Evolutionary conservation across 2,113 vertebrate genomes (phyloP).

Genomic region (Hydrolagus affinis): DNA sequence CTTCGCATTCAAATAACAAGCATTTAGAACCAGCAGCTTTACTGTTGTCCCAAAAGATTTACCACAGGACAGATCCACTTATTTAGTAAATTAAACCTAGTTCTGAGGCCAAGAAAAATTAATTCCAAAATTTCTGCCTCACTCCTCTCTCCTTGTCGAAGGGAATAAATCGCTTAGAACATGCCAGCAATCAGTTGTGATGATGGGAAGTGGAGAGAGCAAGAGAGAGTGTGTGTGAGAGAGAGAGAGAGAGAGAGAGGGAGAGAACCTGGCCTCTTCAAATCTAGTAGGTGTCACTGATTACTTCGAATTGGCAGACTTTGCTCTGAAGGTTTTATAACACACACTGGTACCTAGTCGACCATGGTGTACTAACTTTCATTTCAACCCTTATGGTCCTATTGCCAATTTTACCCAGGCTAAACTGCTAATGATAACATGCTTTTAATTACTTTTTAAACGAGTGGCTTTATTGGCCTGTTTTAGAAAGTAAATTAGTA

Average conservation of each 20-base stretch:
- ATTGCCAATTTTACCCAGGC: conserved; percentile 81
- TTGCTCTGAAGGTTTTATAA: conserved; percentile 29
- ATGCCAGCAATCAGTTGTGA: conserved; percentile 50
- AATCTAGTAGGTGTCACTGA: conserved; percentile 50
- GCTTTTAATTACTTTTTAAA: conserved; percentile 88
- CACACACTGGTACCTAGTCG: conserved; percentile 43
- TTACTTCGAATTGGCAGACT: conserved; percentile 49
- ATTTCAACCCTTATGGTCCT: conserved; percentile 77
- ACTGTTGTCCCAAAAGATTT: conserved; percentile 58
- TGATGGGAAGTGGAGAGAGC: conserved; percentile 56
- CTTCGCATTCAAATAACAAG: neutral
- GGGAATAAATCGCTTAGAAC: conserved; percentile 61
- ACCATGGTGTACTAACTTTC: conserved; percentile 63
- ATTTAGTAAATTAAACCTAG: conserved; percentile 63
- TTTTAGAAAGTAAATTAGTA: conserved; percentile 77
- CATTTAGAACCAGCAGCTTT: conserved; percentile 29
- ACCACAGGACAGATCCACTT: conserved; percentile 52
- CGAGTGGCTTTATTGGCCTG: conserved; percentile 69
- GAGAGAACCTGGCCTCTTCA: conserved; percentile 43
- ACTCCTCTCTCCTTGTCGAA: conserved; percentile 46
- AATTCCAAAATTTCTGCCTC: conserved; percentile 55
- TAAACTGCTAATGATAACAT: conserved; percentile 89
- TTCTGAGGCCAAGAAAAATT: conserved; percentile 56
- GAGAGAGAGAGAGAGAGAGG: conserved; percentile 58
- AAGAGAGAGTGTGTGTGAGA: too few species aligned